Conservation (phyloP, 2,888 invertebrate species). For the Drosophila bunnanda region DNA sequence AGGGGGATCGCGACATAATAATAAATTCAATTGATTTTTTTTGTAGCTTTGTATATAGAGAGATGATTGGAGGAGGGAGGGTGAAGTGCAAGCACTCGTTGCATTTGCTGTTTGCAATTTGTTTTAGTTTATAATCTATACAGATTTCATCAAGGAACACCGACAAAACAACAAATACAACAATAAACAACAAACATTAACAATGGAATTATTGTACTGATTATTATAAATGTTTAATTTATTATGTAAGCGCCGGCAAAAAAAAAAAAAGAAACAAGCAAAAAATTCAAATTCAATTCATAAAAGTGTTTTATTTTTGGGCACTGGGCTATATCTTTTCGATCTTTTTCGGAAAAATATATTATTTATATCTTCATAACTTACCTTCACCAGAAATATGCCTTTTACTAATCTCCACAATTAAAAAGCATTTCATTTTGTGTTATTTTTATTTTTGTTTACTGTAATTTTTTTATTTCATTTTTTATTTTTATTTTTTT, state of each 20-base stretch:
- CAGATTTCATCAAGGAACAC: conserved; percentile 10
- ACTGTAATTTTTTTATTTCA: background rate
- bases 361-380: no score
- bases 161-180: conserved; percentile 8
- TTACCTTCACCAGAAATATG: background rate
- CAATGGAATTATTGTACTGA: conserved; percentile 29
- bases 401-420: background rate
- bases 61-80: conserved; percentile 1
- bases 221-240: conserved; percentile 51
- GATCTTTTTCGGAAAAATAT: background rate
- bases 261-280: conserved; percentile 6
- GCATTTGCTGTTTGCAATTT: conserved; percentile 55
- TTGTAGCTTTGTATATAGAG: conserved; percentile 43
- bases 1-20: background rate
- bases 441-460: conserved; percentile 3
- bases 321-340: background rate
- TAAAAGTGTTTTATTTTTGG: conserved; percentile 5
- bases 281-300: conserved; percentile 29
- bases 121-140: conserved; percentile 40
- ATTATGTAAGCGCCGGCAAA: conserved; percentile 46
- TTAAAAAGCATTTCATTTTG: background rate
- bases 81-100: conserved; percentile 13
- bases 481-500: conserved; percentile 20
- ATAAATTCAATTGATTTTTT: conserved; percentile 24
- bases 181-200: conserved; percentile 13